phyloP scores from a whole-genome alignment of 2,888 invertebrate species.

The Parascotia fuliginaria region DNA sequence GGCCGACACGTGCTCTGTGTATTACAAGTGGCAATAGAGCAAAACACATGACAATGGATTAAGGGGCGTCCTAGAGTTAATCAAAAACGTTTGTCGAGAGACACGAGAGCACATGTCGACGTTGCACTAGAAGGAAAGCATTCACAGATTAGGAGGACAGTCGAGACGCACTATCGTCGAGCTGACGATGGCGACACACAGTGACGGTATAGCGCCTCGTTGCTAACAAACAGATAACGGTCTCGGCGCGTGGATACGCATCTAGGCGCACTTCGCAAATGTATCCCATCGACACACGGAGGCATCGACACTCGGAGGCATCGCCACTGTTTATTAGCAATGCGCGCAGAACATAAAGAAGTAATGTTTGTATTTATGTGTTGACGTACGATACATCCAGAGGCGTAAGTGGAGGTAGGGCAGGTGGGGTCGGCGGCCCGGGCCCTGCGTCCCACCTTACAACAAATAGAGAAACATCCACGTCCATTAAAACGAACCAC shows the following conservation, averaged over 20 bases:
- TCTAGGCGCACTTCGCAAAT: conserved; percentile 25
- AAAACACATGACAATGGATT: background rate
- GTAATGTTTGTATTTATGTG: conserved; percentile 52
- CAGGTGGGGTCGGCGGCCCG: conserved; percentile 85
- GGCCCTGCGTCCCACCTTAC: conserved; percentile 85
- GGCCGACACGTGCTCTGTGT: conserved; percentile 40
- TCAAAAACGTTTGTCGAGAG: conserved; percentile 18
- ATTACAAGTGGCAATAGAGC: conserved; percentile 1
- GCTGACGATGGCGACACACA: too few relatives aligned
- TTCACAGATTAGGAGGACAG: conserved; percentile 32
- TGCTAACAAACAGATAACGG: conserved; percentile 53
- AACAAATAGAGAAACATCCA: conserved; percentile 81
- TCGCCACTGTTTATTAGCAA: conserved; percentile 65
- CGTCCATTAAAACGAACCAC: conserved; percentile 74
- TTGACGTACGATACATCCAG: conserved; percentile 86
- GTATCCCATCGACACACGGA: conserved; percentile 24
- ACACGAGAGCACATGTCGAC: conserved; percentile 37
- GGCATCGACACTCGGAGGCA: conserved; percentile 23
- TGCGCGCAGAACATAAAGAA: conserved; percentile 38
- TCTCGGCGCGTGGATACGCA: conserved; percentile 1
- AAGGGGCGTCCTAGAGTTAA: conserved; percentile 10
- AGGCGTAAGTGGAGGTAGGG: conserved; percentile 86
- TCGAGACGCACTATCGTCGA: conserved; percentile 40
- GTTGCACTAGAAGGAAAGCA: conserved; percentile 39
- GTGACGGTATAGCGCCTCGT: conserved; percentile 36